Percentiles rank a stretch among this genome's conserved stretches.
These are phyloP conservation scores for Lepetodrilus schrolli DNA, from an alignment of 2,888 invertebrate species.

Conservation along the genomic window DNA sequence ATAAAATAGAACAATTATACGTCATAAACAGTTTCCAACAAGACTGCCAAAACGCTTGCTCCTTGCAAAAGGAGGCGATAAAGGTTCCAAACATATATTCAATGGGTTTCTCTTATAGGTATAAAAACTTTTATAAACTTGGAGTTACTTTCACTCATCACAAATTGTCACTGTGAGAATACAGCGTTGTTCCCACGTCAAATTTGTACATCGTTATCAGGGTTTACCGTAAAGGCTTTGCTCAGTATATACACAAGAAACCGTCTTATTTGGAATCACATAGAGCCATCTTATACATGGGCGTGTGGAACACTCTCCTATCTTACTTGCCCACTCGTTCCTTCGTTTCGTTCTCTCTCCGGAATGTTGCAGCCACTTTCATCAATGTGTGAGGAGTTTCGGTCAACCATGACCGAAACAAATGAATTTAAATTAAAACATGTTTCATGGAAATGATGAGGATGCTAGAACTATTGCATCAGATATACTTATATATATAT, in stretches of 20 bases:
- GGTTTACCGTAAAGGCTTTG: conserved; percentile 17
- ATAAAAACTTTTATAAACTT: conserved; percentile 38
- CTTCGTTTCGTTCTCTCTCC: conserved; percentile 14
- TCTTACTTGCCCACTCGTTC: neutral
- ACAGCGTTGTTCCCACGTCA: conserved; percentile 24
- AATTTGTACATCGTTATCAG: conserved; percentile 32
- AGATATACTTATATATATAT: conserved; percentile 22
- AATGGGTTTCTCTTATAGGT: conserved; percentile 37
- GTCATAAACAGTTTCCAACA: conserved; percentile 39
- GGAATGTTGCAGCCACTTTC: conserved; percentile 21
- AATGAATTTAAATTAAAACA: conserved; percentile 19
- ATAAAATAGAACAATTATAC: conserved; percentile 39
- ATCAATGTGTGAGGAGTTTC: conserved; percentile 35
- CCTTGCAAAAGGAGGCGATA: conserved; percentile 48
- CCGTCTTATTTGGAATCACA: neutral
- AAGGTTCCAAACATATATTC: conserved; percentile 45
- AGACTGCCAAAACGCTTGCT: conserved; percentile 39
- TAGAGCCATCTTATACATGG: conserved; percentile 6
- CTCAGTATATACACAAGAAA: conserved; percentile 23
- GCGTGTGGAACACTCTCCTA: neutral
- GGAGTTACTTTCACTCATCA: conserved; percentile 29
- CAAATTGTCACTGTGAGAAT: conserved; percentile 18
- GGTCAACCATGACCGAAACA: conserved; percentile 30
- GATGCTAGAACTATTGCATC: conserved; percentile 14
- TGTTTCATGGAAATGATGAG: neutral